Percentiles rank a stretch among this genome's conserved stretches.
Evolutionary conservation across 1,140 invertebrate genomes (phyloP).

Genomic region (Planococcus citri): DNA sequence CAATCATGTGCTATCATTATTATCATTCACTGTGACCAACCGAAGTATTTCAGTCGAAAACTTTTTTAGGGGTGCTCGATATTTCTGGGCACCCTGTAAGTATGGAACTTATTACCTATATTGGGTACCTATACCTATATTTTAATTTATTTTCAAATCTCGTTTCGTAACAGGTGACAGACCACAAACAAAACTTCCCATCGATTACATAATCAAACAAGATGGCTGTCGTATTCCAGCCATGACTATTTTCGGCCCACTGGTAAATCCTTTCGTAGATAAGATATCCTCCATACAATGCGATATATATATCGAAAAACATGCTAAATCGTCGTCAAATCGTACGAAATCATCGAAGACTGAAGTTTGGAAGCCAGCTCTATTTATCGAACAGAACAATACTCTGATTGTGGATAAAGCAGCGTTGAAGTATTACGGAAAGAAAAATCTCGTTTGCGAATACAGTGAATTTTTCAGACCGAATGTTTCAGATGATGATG

Average conservation of each 20-base stretch:
- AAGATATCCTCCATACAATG: slow-evolving; percentile 23
- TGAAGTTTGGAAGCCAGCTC: slow-evolving; percentile 23
- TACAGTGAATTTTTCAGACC: not conserved
- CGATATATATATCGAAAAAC: slow-evolving; percentile 4
- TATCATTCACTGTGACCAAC: too few relatives aligned
- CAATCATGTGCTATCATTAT: too few relatives aligned
- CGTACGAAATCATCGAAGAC: slow-evolving; percentile 27
- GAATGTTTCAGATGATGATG: not conserved
- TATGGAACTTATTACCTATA: too few relatives aligned
- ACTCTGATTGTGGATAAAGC: slow-evolving; percentile 23
- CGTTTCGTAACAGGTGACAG: too few relatives aligned
- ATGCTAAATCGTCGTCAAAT: not conserved
- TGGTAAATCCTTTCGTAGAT: slow-evolving; percentile 22
- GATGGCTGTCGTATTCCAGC: slow-evolving; percentile 64
- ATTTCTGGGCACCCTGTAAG: too few relatives aligned
- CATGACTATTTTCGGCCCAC: slow-evolving; percentile 52
- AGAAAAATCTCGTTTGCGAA: slow-evolving; percentile 22
- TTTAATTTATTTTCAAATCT: too few relatives aligned
- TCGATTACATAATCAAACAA: slow-evolving; percentile 6
- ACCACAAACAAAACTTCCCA: not conserved
- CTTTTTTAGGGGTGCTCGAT: too few relatives aligned
- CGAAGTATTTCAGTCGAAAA: too few relatives aligned
- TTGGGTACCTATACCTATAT: too few relatives aligned
- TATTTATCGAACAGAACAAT: slow-evolving; percentile 24
- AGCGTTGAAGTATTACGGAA: slow-evolving; percentile 24